Evolutionary conservation across 2,797 vertebrate species (phyloP).

Genomic region (Megalops cyprinoides): DNA sequence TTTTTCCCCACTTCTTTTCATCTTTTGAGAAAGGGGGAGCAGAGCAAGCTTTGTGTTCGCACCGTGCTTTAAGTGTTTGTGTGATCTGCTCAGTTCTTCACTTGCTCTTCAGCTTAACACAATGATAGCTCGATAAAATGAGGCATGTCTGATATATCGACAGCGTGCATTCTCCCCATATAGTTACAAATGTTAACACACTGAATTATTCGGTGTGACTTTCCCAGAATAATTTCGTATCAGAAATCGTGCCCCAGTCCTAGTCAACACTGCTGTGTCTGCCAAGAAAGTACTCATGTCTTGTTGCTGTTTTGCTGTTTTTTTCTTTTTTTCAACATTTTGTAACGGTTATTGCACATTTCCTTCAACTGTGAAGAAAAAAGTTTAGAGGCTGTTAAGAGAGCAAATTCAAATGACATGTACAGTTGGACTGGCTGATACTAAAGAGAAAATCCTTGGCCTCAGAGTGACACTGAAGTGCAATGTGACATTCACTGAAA

Average conservation of each 20-base stretch:
- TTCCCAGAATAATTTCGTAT: too few species aligned
- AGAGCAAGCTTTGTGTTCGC: neutral
- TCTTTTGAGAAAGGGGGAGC: neutral
- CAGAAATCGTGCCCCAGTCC: slow-evolving; percentile 80
- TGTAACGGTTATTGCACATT: neutral
- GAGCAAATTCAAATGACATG: slow-evolving; percentile 82
- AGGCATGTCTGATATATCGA: neutral
- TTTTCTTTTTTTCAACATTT: neutral
- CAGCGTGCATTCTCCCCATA: neutral
- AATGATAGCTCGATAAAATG: neutral
- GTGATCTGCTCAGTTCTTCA: slow-evolving; percentile 2
- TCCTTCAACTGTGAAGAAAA: neutral
- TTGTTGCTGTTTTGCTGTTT: neutral
- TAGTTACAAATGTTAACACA: slow-evolving; percentile 51
- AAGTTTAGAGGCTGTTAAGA: slow-evolving; percentile 46
- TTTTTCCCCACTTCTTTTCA: neutral
- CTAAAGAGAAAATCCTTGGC: too few species aligned
- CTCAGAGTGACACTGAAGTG: too few species aligned
- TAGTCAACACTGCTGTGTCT: slow-evolving; percentile 82
- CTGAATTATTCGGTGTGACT: slow-evolving; percentile 82
- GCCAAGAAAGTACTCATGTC: slow-evolving; percentile 53
- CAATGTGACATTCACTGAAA: too few species aligned
- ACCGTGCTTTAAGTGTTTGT: neutral
- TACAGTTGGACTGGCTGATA: slow-evolving; percentile 71
- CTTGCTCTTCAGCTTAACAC: neutral